These are phyloP conservation scores for Onthophagus taurus DNA, from an alignment of 1,140 invertebrate species.

Conservation along the genomic window DNA sequence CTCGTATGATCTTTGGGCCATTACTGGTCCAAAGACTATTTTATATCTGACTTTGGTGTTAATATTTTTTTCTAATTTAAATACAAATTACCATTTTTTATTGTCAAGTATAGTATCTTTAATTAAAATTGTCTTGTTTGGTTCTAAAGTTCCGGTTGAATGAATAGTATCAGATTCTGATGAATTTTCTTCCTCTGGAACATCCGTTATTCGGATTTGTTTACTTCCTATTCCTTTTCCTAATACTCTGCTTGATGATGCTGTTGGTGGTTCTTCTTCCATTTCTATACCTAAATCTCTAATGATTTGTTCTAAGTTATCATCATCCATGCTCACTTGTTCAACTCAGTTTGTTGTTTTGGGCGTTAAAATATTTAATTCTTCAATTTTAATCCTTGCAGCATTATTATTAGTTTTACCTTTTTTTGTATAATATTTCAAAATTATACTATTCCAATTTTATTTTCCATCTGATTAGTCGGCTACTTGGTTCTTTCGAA, in stretches of 20 bases:
- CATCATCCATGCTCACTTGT: not conserved
- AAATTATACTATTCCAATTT: constrained; percentile 17
- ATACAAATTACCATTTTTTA: not conserved
- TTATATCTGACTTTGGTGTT: too few relatives aligned
- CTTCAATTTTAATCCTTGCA: not conserved
- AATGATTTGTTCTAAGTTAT: not conserved
- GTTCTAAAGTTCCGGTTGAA: not conserved
- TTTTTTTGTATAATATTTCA: constrained; percentile 14
- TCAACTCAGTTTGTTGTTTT: not conserved
- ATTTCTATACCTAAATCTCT: not conserved
- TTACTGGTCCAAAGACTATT: too few relatives aligned
- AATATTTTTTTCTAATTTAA: too few relatives aligned
- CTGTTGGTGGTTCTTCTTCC: not conserved
- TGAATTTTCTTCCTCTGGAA: not conserved
- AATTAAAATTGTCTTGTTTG: not conserved
- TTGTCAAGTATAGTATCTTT: not conserved
- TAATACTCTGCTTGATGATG: not conserved
- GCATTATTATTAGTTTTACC: constrained; percentile 10
- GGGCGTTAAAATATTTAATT: not conserved
- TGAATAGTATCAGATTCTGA: not conserved
- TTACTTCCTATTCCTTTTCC: not conserved
- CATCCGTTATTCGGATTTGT: not conserved
- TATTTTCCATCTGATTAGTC: constrained; percentile 16
- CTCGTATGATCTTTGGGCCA: too few relatives aligned
- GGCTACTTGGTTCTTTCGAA: constrained; percentile 15